These are phyloP conservation scores for Cyclopterus lumpus DNA, from an alignment of 2,797 vertebrate genomes.

Conservation along the genomic window DNA sequence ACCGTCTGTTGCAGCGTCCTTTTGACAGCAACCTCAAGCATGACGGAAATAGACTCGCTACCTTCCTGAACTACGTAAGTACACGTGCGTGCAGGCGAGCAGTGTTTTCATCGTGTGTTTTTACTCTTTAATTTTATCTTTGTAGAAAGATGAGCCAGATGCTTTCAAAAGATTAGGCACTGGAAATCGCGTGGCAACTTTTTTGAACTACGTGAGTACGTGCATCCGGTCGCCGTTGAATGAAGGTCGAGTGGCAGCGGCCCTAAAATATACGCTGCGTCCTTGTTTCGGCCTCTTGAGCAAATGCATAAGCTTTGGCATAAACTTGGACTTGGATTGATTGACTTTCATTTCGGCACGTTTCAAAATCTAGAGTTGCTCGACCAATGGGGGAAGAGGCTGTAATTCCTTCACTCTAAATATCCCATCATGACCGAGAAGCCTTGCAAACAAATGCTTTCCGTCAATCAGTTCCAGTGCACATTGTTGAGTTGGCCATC, in stretches of 20 bases:
- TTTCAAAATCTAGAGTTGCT: neutral
- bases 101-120: conserved; percentile 78
- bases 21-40: conserved; percentile 95
- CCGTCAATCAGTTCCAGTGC: conserved; percentile 78
- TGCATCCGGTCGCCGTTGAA: conserved; percentile 52
- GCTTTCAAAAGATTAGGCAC: conserved; percentile 99
- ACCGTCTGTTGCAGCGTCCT: conserved; percentile 98
- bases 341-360: conserved; percentile 51
- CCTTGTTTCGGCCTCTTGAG: conserved; percentile 28
- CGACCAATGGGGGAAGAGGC: neutral
- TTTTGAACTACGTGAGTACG: conserved; percentile 99
- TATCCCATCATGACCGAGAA: neutral
- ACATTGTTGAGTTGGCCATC: conserved; percentile 63
- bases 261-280: conserved; percentile 11
- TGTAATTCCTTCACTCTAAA: neutral
- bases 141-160: conserved; percentile 98
- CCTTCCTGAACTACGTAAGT: conserved; percentile 99
- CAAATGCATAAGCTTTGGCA: conserved; percentile 62
- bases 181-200: conserved; percentile 99
- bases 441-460: neutral
- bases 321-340: conserved; percentile 78
- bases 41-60: conserved; percentile 99
- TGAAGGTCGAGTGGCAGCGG: conserved; percentile 23
- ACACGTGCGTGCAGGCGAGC: conserved; percentile 70
- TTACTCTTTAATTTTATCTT: conserved; percentile 92